phyloP scores from a whole-genome alignment of 2,888 invertebrate species.

The Ornithoptera priamus region DNA sequence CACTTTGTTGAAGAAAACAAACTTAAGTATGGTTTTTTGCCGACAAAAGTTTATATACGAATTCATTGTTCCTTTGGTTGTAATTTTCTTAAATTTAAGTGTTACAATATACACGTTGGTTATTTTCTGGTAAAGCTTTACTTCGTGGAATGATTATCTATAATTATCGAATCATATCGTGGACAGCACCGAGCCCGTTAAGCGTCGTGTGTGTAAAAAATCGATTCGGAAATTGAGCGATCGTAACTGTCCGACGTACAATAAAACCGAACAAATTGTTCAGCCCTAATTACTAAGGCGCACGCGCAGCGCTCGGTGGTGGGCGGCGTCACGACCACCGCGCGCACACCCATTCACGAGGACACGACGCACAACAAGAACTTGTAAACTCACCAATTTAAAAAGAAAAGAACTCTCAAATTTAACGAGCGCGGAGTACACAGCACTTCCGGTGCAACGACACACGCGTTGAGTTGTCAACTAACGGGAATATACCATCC shows the following conservation, averaged over 20 bases:
- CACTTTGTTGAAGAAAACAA: too few relatives aligned
- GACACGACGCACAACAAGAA: slow-evolving; percentile 25
- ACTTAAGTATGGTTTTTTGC: too few relatives aligned
- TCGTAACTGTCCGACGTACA: slow-evolving; percentile 13
- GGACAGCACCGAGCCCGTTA: not conserved
- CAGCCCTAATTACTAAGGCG: slow-evolving; percentile 17
- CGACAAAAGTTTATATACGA: too few relatives aligned
- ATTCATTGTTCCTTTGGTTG: too few relatives aligned
- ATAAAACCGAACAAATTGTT: slow-evolving; percentile 7
- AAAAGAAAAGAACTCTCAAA: slow-evolving; percentile 31
- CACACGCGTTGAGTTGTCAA: slow-evolving; percentile 52
- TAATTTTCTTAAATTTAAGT: too few relatives aligned
- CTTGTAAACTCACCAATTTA: slow-evolving; percentile 31
- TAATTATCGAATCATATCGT: not conserved
- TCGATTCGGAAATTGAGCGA: slow-evolving; percentile 21
- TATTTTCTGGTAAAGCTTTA: too few relatives aligned
- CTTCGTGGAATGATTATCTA: too few relatives aligned
- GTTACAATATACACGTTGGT: too few relatives aligned
- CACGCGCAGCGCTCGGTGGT: slow-evolving; percentile 12
- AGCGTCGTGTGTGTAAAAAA: not conserved
- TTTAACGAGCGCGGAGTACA: slow-evolving; percentile 32
- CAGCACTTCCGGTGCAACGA: slow-evolving; percentile 39
- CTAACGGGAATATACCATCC: not conserved
- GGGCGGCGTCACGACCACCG: not conserved
- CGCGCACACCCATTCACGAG: not conserved